These are phyloP conservation scores for Luscinia megarhynchos DNA, from an alignment of 2,797 vertebrate species.

Conservation along the genomic window DNA sequence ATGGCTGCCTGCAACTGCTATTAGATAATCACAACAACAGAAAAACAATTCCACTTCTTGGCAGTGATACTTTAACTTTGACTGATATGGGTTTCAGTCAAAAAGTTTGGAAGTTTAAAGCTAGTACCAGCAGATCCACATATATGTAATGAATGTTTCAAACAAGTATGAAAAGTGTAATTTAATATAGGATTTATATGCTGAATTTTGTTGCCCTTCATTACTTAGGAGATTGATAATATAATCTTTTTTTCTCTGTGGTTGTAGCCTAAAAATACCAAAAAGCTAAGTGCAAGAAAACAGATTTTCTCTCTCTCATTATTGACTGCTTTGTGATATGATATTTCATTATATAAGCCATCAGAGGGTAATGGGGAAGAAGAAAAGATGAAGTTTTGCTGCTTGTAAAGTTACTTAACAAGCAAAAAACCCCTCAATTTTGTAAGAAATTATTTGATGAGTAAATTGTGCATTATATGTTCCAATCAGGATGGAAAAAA, in stretches of 20 bases:
- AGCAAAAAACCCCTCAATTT: background rate
- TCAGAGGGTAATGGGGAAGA: accelerated
- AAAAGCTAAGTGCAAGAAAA: background rate
- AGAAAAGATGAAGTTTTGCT: background rate
- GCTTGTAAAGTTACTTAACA: background rate
- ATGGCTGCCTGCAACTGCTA: background rate
- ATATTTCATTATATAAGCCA: background rate
- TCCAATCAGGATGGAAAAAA: background rate
- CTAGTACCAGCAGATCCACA: accelerated
- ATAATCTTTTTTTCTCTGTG: accelerated
- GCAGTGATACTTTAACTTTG: background rate
- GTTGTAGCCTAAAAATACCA: background rate
- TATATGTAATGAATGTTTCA: background rate
- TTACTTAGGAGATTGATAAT: background rate
- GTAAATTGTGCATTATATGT: background rate
- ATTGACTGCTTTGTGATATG: background rate
- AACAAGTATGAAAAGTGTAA: background rate
- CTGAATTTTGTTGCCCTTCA: background rate
- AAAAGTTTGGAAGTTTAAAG: background rate
- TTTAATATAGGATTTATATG: background rate
- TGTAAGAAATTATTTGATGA: background rate
- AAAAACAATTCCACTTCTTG: background rate
- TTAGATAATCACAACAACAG: background rate
- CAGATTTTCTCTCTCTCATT: background rate
- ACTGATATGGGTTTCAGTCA: background rate